A percentile compares a stretch with the other conserved stretches of the same genome.
phyloP scores from a whole-genome alignment of 2,113 vertebrate species.

The Callaeas wilsoni region DNA sequence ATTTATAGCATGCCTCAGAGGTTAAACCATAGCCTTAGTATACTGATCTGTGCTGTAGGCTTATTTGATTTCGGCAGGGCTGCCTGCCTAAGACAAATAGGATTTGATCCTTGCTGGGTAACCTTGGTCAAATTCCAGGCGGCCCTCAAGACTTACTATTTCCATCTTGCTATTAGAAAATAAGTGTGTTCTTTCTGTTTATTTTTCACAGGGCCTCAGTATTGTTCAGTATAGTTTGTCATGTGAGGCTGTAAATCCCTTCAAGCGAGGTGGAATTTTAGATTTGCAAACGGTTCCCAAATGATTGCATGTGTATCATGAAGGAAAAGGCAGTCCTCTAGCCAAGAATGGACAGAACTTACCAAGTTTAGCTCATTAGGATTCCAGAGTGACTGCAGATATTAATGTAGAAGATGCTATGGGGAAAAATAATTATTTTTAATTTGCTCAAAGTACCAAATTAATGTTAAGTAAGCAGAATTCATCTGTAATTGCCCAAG shows the following conservation, averaged over 20 bases:
- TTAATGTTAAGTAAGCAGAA: conserved; percentile 25
- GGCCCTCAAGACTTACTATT: conserved; percentile 7
- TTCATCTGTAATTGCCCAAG: background rate
- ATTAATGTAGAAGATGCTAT: background rate
- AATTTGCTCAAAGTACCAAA: conserved; percentile 23
- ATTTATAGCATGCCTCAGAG: conserved; percentile 22
- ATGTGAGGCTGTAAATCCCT: conserved; percentile 32
- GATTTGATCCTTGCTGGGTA: conserved; percentile 51
- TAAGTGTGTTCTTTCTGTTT: conserved; percentile 25
- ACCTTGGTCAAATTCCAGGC: conserved; percentile 47
- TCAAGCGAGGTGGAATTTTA: conserved; percentile 26
- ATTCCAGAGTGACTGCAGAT: conserved; percentile 10
- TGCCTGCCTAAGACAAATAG: conserved; percentile 38
- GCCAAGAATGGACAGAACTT: background rate
- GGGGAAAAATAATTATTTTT: conserved; percentile 39
- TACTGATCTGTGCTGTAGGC: conserved; percentile 4
- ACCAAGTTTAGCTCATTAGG: conserved; percentile 1
- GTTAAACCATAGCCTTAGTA: conserved; percentile 12
- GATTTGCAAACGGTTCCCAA: conserved; percentile 9
- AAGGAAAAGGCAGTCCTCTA: background rate
- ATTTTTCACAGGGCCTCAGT: conserved; percentile 13
- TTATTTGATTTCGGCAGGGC: conserved; percentile 39
- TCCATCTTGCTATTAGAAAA: conserved; percentile 36
- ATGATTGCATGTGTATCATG: background rate
- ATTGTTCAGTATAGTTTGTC: conserved; percentile 25